Base-by-base conservation (phyloP, 2,113 vertebrate genomes). In the Chunga burmeisteri region DNA sequence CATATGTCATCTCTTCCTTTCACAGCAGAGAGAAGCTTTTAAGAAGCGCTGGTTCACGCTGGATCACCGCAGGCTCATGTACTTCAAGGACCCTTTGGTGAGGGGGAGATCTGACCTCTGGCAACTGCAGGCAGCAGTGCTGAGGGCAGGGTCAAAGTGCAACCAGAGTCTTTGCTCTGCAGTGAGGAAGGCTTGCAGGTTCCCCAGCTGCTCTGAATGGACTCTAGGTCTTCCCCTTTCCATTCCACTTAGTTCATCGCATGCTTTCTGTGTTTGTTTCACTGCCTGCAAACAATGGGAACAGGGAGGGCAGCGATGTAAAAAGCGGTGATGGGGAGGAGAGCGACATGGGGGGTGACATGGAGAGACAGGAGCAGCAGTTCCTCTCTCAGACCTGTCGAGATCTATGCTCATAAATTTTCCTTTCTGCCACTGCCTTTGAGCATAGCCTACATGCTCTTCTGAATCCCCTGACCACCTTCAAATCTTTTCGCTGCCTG, bases 11-110 rank as follows among this genome's bases (percentile, higher is more conserved):
- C 42, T 94, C 55, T 98, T 92, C 78, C 84, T 13, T 93, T 73
- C 84, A 7, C 95, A 99, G 99, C 99, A 99, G 95, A 99, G 96
- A 16, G 99, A 99, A 92, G 98, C 98, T n/a, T 99, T 99, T 89
- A 99, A 99, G 98, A 99, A 98, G 87, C 98, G 99, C 84, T 99
- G 99, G 99, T 99, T 99, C 95, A 99, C 99, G 2, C 97, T 99
- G 79, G 99, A 99, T 97, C 98, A 98, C 81, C 97, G 99, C 75
- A 98, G 99, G 32, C 98, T 99, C 84, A 99, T 99, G 99, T 99
- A 99, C 97, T 99, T 98, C 97, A 99, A 99, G 98, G 99, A 99
- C 88, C 99, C 99, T 18, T 97, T 99, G 99, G 99, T 99, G 98
- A 92, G 98, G 34, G n/a, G 25, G 20, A 66, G 62, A 68, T 70